A percentile compares a stretch with the other conserved stretches of the same genome.
Evolutionary conservation across 2,888 invertebrate species (phyloP).

Genomic region (Lepidochitona cinerea): DNA sequence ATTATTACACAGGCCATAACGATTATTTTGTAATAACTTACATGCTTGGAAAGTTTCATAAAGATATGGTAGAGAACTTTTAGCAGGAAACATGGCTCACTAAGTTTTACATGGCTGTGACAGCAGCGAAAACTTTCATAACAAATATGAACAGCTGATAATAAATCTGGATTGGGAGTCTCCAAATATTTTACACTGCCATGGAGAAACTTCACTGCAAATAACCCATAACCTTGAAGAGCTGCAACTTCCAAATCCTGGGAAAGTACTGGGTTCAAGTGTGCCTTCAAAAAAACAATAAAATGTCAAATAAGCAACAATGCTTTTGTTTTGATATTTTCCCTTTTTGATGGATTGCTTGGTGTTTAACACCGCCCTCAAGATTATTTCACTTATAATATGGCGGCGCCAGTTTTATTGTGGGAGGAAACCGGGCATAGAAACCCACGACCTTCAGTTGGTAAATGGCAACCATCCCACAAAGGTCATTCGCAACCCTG

Average conservation of each 20-base stretch:
- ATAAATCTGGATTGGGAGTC: background rate
- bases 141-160: background rate
- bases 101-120: background rate
- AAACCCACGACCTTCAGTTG: too few relatives aligned
- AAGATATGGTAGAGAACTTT: slow-evolving; percentile 24
- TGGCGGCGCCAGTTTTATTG: too few relatives aligned
- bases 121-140: background rate
- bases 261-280: background rate
- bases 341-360: too few relatives aligned
- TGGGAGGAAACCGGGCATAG: too few relatives aligned
- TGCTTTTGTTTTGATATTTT: too few relatives aligned
- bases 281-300: background rate
- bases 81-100: slow-evolving; percentile 4
- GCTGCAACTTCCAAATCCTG: background rate
- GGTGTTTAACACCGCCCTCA: too few relatives aligned
- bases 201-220: background rate
- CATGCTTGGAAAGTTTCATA: slow-evolving; percentile 16
- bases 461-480: too few relatives aligned
- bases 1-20: too few relatives aligned
- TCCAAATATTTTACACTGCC: background rate
- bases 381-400: too few relatives aligned
- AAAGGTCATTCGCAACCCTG: too few relatives aligned
- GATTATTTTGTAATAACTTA: too few relatives aligned
- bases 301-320: too few relatives aligned
- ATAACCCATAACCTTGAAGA: background rate